Percentiles rank a stretch among this genome's conserved stretches.
phyloP scores from a whole-genome alignment of 2,113 vertebrate genomes.

The Himantopus leucocephalus region DNA sequence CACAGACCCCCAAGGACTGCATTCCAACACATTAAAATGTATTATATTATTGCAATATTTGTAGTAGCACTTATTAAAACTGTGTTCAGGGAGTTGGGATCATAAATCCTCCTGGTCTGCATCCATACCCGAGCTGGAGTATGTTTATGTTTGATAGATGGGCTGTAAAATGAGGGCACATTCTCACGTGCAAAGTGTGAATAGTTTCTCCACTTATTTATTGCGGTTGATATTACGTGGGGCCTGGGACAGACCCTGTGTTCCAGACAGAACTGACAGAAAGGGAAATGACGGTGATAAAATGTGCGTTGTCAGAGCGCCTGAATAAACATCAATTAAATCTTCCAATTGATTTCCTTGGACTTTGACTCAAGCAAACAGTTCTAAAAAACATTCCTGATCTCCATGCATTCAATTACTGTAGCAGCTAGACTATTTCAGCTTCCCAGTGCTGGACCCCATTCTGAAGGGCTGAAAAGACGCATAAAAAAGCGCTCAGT shows the following conservation, averaged over 20 bases:
- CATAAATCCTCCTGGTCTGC: conserved; percentile 41
- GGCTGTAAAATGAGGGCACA: conserved; percentile 44
- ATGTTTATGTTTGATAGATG: conserved; percentile 47
- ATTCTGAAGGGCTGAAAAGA: neutral
- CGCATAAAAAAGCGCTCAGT: neutral
- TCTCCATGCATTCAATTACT: neutral
- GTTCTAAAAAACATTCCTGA: neutral
- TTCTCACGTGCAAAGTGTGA: conserved; percentile 50
- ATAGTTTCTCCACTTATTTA: conserved; percentile 44
- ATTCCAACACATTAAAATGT: conserved; percentile 38
- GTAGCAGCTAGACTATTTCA: neutral
- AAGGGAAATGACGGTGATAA: neutral
- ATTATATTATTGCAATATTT: conserved; percentile 48
- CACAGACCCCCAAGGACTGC: neutral
- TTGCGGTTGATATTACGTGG: neutral
- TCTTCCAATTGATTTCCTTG: neutral
- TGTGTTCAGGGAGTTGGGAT: conserved; percentile 24
- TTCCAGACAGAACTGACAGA: neutral
- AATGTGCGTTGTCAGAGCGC: neutral
- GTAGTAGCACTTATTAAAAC: conserved; percentile 50
- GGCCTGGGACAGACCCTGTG: neutral
- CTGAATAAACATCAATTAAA: neutral
- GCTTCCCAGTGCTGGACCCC: neutral
- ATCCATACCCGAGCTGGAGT: neutral
- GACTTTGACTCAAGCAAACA: neutral